Percentiles rank a stretch among this genome's conserved stretches.
Conservation (phyloP, 2,113 vertebrate species). For the Myotis yumanensis region DNA sequence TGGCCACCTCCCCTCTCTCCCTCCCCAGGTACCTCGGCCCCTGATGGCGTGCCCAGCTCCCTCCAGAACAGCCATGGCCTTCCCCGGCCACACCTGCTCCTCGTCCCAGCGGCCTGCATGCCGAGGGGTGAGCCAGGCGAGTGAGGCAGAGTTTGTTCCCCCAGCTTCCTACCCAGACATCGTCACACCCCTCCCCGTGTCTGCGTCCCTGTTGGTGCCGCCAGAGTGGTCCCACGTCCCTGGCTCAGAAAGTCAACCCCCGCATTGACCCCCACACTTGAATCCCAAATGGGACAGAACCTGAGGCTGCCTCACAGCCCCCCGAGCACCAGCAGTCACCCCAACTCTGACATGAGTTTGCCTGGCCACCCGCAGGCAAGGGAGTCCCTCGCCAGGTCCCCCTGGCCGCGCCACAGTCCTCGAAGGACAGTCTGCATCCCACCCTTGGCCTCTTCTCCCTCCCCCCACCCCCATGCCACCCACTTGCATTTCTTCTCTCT, state of each 20-base stretch:
- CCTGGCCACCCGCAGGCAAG: slow-evolving; percentile 64
- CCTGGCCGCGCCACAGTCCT: slow-evolving; percentile 62
- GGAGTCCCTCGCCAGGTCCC: slow-evolving; percentile 66
- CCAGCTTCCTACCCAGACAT: neutral
- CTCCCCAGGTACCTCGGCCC: too few relatives aligned
- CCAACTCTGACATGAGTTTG: neutral
- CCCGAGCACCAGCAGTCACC: fast-evolving
- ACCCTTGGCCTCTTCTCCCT: neutral
- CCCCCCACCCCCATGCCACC: neutral
- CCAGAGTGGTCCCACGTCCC: fast-evolving
- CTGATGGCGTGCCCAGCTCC: fast-evolving
- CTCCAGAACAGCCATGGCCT: fast-evolving
- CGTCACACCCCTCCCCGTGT: fast-evolving
- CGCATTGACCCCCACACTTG: neutral
- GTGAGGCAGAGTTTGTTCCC: neutral
- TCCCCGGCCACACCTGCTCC: neutral
- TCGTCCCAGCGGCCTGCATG: fast-evolving
- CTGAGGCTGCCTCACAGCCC: neutral
- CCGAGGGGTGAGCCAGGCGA: too few relatives aligned
- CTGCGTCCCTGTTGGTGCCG: fast-evolving
- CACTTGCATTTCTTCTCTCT: too few relatives aligned
- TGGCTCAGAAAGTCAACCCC: neutral
- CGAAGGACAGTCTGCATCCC: slow-evolving; percentile 41
- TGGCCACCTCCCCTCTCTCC: too few relatives aligned
- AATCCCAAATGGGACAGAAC: neutral